Conservation (phyloP, 2,888 invertebrate genomes). For the Plebejus melissa region DNA sequence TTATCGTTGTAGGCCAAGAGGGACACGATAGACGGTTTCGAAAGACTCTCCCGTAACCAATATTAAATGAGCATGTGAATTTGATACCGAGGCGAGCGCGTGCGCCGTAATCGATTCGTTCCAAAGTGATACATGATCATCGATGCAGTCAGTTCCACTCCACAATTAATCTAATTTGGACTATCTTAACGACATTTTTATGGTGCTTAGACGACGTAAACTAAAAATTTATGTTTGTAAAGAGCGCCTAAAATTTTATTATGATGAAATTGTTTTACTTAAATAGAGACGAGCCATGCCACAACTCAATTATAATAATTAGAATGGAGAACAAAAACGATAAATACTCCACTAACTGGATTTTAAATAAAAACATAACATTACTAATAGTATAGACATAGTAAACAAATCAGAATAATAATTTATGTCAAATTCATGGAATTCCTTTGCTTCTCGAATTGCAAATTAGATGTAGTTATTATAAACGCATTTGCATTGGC, state of each 20-base stretch:
- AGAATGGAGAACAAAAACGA: background rate
- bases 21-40: conserved; percentile 47
- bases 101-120: conserved; percentile 55
- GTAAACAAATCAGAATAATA: background rate
- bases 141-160: background rate
- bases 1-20: conserved; percentile 59
- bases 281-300: background rate
- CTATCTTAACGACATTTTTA: conserved; percentile 23
- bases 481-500: background rate
- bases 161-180: conserved; percentile 22
- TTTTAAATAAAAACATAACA: background rate
- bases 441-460: background rate
- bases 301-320: background rate
- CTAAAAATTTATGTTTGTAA: conserved; percentile 9
- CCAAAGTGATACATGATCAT: conserved; percentile 52
- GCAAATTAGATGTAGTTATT: background rate
- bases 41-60: conserved; percentile 59
- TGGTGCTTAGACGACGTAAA: conserved; percentile 13
- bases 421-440: background rate
- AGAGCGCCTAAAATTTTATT: background rate
- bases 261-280: conserved; percentile 2
- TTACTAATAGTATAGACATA: background rate
- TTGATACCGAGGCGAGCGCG: conserved; percentile 55
- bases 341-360: no score
- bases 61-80: conserved; percentile 63